Evolutionary conservation across 2,113 vertebrate species (phyloP).

Genomic region (Pyrgilauda ruficollis): DNA sequence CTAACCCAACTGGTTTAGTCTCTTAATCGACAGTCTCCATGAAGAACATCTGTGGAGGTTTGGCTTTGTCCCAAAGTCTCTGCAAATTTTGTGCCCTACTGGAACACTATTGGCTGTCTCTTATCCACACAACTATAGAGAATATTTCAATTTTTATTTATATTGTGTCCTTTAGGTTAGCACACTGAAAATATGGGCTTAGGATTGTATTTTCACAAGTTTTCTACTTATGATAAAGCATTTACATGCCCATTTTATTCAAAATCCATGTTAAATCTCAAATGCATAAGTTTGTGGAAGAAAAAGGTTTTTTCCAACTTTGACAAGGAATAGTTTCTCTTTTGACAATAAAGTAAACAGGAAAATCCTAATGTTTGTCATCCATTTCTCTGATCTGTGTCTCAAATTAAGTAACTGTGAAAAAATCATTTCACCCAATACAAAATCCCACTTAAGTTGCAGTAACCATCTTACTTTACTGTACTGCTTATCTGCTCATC

Average conservation of each 20-base stretch:
- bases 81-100: background rate
- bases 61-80: background rate
- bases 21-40: background rate
- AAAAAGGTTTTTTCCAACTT: background rate
- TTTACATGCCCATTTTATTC: background rate
- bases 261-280: background rate
- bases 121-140: fast-evolving
- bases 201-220: background rate
- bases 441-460: background rate
- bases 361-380: background rate
- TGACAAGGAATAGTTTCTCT: background rate
- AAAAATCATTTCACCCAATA: background rate
- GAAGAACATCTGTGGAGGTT: background rate
- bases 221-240: background rate
- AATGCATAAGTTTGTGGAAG: background rate
- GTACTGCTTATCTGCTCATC: background rate
- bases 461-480: background rate
- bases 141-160: background rate
- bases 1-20: background rate
- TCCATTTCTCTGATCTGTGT: background rate
- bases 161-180: background rate
- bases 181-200: background rate
- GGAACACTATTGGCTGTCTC: background rate
- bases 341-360: background rate
- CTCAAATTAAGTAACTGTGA: background rate